Conservation (phyloP, 2,113 vertebrate genomes). For the Xerus inauris region DNA sequence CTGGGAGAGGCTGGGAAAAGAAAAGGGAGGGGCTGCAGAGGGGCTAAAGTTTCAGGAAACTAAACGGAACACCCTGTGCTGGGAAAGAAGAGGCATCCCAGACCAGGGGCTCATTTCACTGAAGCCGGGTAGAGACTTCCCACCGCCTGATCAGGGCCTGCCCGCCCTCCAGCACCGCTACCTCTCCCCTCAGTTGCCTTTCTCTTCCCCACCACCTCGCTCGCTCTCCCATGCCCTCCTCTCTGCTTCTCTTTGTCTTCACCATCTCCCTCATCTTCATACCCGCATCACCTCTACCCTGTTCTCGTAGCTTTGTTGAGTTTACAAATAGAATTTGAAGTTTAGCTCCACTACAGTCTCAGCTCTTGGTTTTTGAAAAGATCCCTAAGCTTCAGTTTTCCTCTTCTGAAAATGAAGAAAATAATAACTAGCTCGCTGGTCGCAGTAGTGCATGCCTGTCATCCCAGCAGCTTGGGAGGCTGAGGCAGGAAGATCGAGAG, state of each 20-base stretch:
- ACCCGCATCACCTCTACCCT: too few species aligned
- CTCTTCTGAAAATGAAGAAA: neutral
- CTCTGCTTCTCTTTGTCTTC: neutral
- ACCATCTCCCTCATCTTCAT: too few species aligned
- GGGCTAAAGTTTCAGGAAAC: slow-evolving; percentile 77
- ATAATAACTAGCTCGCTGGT: neutral
- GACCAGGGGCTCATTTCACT: slow-evolving; percentile 47
- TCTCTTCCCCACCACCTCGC: neutral
- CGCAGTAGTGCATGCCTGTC: too few species aligned
- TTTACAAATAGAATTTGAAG: neutral
- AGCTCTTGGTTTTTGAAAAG: neutral
- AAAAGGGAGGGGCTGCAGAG: neutral
- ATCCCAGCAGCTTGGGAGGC: too few species aligned
- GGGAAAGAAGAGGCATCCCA: slow-evolving; percentile 81
- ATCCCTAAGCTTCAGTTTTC: neutral
- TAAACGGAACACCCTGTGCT: slow-evolving; percentile 80
- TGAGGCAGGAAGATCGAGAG: too few species aligned
- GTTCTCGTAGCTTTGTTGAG: too few species aligned
- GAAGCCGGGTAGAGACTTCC: neutral
- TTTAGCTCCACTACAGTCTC: neutral
- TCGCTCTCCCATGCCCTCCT: neutral
- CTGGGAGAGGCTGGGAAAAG: slow-evolving; percentile 86
- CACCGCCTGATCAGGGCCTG: neutral
- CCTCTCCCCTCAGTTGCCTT: neutral
- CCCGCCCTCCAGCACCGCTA: too few species aligned